These are phyloP conservation scores for Threskiornis aethiopicus DNA, from an alignment of 2,797 vertebrate genomes.

Conservation along the genomic window DNA sequence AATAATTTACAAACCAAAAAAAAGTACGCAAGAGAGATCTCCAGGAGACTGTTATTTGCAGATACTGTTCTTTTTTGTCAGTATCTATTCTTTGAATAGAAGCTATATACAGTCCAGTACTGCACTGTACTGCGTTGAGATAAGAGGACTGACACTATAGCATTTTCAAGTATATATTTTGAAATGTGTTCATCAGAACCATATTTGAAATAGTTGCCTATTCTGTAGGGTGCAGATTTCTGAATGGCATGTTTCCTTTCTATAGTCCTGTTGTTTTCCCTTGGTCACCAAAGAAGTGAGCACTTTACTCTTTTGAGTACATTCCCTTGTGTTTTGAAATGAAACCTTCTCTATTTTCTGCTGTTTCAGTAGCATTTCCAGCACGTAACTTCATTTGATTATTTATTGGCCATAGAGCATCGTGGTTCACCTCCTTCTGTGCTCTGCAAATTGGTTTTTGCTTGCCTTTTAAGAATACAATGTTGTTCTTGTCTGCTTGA, in stretches of 20 bases:
- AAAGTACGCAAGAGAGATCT: background rate
- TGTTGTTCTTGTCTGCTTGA: background rate
- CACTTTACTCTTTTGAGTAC: background rate
- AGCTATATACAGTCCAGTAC: background rate
- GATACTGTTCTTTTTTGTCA: background rate
- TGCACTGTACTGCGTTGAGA: background rate
- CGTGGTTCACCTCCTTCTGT: background rate
- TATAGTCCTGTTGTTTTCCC: background rate
- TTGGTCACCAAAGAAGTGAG: background rate
- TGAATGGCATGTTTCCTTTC: background rate
- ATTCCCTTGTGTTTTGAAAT: background rate
- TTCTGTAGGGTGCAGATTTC: background rate
- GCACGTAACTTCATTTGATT: background rate
- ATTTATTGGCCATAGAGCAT: background rate
- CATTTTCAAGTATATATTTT: background rate
- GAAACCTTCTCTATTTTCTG: background rate
- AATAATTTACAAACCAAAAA: background rate
- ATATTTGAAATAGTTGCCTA: background rate
- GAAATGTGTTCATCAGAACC: background rate
- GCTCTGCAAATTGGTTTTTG: background rate
- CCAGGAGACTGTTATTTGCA: background rate
- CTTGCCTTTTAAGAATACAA: background rate
- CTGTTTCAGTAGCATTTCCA: background rate
- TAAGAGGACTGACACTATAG: fast-evolving
- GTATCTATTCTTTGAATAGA: background rate